Percentiles rank a stretch among this genome's conserved stretches.
phyloP scores from a whole-genome alignment of 2,113 vertebrate genomes.

The Campylomormyrus tamandua region DNA sequence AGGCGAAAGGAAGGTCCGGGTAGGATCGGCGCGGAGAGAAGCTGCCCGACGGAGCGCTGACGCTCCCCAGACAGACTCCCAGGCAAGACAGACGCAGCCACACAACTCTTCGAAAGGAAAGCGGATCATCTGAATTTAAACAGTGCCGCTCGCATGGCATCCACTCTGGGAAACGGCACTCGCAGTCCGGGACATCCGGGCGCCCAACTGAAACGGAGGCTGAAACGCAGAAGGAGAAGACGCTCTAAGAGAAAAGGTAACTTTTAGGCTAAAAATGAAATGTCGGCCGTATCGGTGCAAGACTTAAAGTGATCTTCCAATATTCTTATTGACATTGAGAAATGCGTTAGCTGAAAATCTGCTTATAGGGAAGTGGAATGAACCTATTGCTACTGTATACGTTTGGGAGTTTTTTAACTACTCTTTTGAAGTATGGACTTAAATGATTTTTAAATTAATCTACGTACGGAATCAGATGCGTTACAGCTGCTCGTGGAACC shows the following conservation, averaged over 20 bases:
- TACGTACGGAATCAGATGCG: neutral
- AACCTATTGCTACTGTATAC: neutral
- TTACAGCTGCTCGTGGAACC: neutral
- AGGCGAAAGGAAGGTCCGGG: slow-evolving; percentile 52
- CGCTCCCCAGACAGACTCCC: neutral
- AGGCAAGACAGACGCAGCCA: neutral
- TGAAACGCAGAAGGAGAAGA: slow-evolving; percentile 58
- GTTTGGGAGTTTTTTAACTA: neutral
- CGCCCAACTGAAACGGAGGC: slow-evolving; percentile 67
- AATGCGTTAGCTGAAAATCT: neutral
- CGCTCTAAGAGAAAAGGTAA: slow-evolving; percentile 70
- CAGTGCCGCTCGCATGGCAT: slow-evolving; percentile 54
- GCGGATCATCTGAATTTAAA: neutral
- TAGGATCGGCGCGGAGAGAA: slow-evolving; percentile 33
- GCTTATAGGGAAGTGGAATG: neutral
- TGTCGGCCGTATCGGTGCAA: neutral
- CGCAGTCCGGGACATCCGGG: slow-evolving; percentile 54
- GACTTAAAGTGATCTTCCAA: neutral
- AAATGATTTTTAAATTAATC: neutral
- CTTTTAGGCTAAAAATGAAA: neutral
- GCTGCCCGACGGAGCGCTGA: slow-evolving; percentile 20
- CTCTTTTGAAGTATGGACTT: neutral
- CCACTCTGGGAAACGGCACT: slow-evolving; percentile 56
- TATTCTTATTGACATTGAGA: neutral
- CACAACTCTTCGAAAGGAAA: neutral